A percentile compares a stretch with the other conserved stretches of the same genome.
phyloP scores from a whole-genome alignment of 2,113 vertebrate genomes.

The Pavo muticus region DNA sequence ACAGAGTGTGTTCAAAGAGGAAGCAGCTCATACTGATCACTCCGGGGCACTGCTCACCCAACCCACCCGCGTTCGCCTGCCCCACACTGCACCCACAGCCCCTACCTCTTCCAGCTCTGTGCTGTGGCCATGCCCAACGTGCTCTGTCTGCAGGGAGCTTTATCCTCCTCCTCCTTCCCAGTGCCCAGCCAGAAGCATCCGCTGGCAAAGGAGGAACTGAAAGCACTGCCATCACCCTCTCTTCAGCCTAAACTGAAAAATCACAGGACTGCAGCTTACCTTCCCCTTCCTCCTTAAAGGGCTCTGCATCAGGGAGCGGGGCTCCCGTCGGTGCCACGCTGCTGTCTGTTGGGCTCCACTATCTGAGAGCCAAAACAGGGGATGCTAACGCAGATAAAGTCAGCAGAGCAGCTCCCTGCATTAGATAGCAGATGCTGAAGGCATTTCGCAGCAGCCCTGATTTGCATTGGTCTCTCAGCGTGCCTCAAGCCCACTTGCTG shows the following conservation, averaged over 20 bases:
- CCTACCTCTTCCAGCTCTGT: not conserved
- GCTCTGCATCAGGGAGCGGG: not conserved
- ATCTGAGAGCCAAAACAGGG: not conserved
- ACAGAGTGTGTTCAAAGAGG: not conserved
- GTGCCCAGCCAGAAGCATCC: not conserved
- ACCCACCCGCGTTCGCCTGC: not conserved
- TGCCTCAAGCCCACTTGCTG: not conserved
- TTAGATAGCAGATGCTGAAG: conserved; percentile 14
- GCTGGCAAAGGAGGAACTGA: not conserved
- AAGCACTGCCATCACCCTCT: not conserved
- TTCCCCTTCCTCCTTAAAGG: conserved; percentile 37
- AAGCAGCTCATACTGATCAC: not conserved
- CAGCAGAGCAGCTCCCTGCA: not conserved
- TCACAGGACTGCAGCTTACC: not conserved
- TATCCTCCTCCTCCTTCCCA: not conserved
- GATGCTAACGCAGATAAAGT: conserved; percentile 30
- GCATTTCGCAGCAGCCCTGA: not conserved
- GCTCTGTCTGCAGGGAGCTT: not conserved
- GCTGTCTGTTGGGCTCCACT: too few species aligned
- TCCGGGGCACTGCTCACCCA: not conserved
- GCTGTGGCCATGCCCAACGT: fast-evolving
- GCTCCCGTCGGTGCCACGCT: not conserved
- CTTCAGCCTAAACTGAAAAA: conserved; percentile 15
- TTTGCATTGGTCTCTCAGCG: conserved; percentile 29
- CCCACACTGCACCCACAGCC: fast-evolving